phyloP scores from a whole-genome alignment of 2,113 vertebrate genomes.

The Centropus unirufus region DNA sequence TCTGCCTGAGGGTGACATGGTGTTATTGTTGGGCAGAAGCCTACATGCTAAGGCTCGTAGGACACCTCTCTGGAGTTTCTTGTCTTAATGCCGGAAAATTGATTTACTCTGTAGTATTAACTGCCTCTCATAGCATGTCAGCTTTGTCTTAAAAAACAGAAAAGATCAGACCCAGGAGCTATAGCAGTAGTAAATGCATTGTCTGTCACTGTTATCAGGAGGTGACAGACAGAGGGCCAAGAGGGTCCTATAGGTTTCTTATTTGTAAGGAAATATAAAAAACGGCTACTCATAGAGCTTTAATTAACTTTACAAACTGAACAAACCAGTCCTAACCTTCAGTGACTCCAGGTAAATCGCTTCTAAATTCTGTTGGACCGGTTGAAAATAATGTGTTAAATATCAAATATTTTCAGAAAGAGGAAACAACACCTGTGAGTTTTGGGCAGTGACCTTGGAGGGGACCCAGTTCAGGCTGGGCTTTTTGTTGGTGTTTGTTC shows the following conservation, averaged over 20 bases:
- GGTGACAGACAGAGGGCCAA: neutral
- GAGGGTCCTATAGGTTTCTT: neutral
- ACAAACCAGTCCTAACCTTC: neutral
- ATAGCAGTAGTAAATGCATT: neutral
- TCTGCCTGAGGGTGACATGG: neutral
- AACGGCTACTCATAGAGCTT: neutral
- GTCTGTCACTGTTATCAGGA: neutral
- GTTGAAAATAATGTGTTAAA: neutral
- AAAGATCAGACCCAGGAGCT: neutral
- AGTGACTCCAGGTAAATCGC: neutral
- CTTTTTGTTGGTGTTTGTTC: neutral
- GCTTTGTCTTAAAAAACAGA: neutral
- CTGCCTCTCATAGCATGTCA: neutral
- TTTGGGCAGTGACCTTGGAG: neutral
- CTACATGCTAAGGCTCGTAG: neutral
- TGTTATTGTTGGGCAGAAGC: neutral
- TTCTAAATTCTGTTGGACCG: neutral
- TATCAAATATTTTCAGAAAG: neutral
- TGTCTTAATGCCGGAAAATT: neutral
- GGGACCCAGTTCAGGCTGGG: neutral
- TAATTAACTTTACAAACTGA: neutral
- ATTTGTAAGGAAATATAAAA: neutral
- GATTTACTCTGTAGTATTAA: neutral
- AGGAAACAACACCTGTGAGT: neutral
- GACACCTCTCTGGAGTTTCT: neutral